Conservation (phyloP, 2,888 invertebrate species). For the Tortricodes alternella region DNA sequence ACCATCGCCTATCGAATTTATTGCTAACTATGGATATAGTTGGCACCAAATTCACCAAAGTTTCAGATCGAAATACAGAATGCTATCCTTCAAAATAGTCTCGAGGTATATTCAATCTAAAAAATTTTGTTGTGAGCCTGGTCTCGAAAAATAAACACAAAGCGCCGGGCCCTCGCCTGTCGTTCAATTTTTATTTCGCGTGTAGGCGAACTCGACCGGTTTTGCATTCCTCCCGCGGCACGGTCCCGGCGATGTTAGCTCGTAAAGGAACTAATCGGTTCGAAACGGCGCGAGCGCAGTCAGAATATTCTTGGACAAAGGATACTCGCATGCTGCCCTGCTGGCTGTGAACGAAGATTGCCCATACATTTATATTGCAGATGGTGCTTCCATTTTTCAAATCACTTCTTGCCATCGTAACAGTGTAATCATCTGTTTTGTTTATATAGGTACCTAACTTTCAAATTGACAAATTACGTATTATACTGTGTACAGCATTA, state of each 20-base stretch:
- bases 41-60: too few species aligned
- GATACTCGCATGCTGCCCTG: neutral
- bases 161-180: neutral
- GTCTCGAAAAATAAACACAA: constrained; percentile 16
- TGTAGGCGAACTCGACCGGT: constrained; percentile 21
- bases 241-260: neutral
- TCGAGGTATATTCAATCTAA: too few species aligned
- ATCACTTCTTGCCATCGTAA: neutral
- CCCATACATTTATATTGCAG: neutral
- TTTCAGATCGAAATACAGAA: too few species aligned
- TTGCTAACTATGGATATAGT: too few species aligned
- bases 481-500: too few species aligned
- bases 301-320: neutral
- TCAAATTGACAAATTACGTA: too few species aligned
- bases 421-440: too few species aligned
- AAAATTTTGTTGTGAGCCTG: too few species aligned
- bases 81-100: too few species aligned
- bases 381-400: neutral
- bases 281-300: neutral
- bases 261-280: constrained; percentile 8
- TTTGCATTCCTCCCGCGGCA: constrained; percentile 15
- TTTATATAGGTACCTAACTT: too few species aligned
- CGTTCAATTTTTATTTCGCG: constrained; percentile 18
- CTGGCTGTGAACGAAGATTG: neutral
- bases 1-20: too few species aligned